Conservation (phyloP, 2,888 invertebrate species). For the Himalopsyche anomala region DNA sequence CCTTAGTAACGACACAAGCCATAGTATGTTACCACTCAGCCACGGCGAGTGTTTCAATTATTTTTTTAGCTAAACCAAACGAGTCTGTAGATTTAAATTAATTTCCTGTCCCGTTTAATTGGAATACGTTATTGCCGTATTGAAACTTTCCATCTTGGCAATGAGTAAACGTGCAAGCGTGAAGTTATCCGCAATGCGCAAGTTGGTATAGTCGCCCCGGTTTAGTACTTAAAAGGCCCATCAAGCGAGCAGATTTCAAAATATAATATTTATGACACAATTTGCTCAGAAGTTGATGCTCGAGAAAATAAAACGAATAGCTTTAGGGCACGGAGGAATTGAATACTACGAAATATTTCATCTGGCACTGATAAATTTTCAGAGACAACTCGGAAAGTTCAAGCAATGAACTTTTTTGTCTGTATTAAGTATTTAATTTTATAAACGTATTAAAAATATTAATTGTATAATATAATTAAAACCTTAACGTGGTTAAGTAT, state of each 20-base stretch:
- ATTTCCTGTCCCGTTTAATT: background rate
- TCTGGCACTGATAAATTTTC: background rate
- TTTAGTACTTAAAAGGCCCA: conserved; percentile 16
- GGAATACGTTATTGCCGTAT: background rate
- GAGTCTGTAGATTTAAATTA: no score
- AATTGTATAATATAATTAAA: no score
- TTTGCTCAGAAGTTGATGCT: conserved; percentile 2
- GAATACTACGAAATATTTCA: background rate
- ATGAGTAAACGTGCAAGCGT: no score
- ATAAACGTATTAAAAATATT: no score
- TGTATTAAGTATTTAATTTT: no score
- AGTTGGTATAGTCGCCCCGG: background rate
- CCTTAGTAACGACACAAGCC: no score
- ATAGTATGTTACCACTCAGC: no score
- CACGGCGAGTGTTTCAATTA: no score
- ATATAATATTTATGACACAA: conserved; percentile 31
- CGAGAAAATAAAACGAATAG: conserved; percentile 4
- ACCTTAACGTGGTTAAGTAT: no score
- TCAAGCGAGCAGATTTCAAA: conserved; percentile 16
- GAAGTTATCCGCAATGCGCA: conserved; percentile 18
- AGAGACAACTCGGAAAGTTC: background rate
- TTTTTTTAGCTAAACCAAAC: no score
- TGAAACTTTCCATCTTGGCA: no score
- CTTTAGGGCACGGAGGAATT: conserved; percentile 4
- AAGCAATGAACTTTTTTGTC: background rate